Base-by-base conservation (phyloP, 2,113 vertebrate species). In the Silurus meridionalis region DNA sequence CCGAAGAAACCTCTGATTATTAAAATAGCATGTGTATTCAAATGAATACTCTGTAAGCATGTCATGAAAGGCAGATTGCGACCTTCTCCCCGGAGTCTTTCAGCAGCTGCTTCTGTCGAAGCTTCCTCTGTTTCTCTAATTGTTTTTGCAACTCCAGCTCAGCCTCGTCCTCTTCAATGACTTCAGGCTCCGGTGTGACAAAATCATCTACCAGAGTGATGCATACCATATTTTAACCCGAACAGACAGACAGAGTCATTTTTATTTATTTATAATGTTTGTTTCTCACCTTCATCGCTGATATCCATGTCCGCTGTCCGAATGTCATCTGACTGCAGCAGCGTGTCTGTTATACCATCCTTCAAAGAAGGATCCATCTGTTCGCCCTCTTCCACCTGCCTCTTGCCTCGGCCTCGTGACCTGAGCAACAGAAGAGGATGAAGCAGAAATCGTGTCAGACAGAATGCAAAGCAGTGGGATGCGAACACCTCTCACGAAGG, bases 61-160 rank as follows among this genome's bases (percentile, higher is more conserved):
- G 37, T 37, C 8, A 21, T 14, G 19, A 64, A 66, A 74, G 50
- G 23, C 6, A 57, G 13, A 28, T n/a, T n/a, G 74, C 23, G 82
- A 96, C 96, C 87, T 96, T 96, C 75, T 93, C 96, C 0, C 95
- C 96, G 0, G 96, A 96, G 89, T 97, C 96, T 57, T 95, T 95
- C 5, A 96, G 92, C 74, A 95, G 94, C 86, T 95, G 96, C 63
- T 95, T 94, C 89, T 97, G 94, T 87, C 92, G 93, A 58, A 97
- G 94, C 69, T 95, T 95, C 60, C 97, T 95, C 83, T 96, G 96
- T 82, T 97, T 97, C 91, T 97, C 96, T 92, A 97, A 94, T 83
- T 97, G 97, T 87, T 97, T 97, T 91, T 98, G 96, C 5, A 98
- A 94, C 85, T 98, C 97, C 85, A 93, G 91, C 90, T 97, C 97